Conservation (phyloP, 2,888 invertebrate genomes). For the Lithophane socia region DNA sequence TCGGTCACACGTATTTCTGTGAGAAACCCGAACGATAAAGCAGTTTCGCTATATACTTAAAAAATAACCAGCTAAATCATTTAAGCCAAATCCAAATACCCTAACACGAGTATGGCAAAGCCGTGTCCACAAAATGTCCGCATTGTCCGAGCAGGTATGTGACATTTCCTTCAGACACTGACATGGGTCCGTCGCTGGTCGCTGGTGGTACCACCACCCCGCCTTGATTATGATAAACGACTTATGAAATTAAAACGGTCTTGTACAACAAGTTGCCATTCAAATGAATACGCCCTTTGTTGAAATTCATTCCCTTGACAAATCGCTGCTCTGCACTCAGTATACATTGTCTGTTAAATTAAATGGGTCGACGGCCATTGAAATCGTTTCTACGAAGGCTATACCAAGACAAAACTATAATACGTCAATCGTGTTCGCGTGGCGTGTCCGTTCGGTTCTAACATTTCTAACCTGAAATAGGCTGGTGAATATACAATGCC, state of each 20-base stretch:
- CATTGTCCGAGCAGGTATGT: slow-evolving; percentile 86
- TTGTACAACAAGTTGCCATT: slow-evolving; percentile 89
- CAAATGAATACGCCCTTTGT: slow-evolving; percentile 89
- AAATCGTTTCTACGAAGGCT: slow-evolving; percentile 86
- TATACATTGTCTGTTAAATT: slow-evolving; percentile 87
- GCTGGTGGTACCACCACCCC: slow-evolving; percentile 65
- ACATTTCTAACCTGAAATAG: slow-evolving; percentile 79
- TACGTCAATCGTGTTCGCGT: slow-evolving; percentile 84
- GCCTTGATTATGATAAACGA: slow-evolving; percentile 90
- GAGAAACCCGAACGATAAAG: slow-evolving; percentile 53
- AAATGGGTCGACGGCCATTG: slow-evolving; percentile 85
- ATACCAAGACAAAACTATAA: slow-evolving; percentile 85
- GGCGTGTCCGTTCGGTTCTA: slow-evolving; percentile 78
- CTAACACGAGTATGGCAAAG: slow-evolving; percentile 71
- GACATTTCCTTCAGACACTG: slow-evolving; percentile 89
- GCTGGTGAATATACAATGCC: slow-evolving; percentile 85
- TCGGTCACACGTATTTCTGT: slow-evolving; percentile 67
- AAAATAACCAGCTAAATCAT: slow-evolving; percentile 64
- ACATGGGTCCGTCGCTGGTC: slow-evolving; percentile 81
- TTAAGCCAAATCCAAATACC: slow-evolving; percentile 64
- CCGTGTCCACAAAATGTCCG: slow-evolving; percentile 79
- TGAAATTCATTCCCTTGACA: slow-evolving; percentile 89
- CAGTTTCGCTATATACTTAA: slow-evolving; percentile 44
- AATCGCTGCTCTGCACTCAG: slow-evolving; percentile 86
- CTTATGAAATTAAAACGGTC: slow-evolving; percentile 90